Conservation (phyloP, 2,113 vertebrate genomes). For the Microtus montanus region DNA sequence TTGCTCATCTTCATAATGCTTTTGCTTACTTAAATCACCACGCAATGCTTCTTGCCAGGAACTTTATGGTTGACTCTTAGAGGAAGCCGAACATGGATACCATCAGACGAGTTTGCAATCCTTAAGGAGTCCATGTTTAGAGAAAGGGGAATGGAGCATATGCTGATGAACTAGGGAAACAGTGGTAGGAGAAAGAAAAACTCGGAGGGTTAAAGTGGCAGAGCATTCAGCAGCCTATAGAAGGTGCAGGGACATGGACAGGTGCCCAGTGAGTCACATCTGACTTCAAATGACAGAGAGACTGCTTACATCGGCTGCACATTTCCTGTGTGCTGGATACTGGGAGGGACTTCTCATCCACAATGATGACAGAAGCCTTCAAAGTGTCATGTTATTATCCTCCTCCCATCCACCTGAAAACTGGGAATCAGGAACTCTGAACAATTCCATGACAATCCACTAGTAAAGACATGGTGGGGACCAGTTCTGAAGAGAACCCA, state of each 20-base stretch:
- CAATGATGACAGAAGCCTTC: neutral
- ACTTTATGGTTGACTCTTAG: neutral
- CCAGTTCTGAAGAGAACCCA: neutral
- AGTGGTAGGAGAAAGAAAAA: neutral
- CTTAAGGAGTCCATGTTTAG: neutral
- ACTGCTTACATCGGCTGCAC: neutral
- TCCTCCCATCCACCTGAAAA: neutral
- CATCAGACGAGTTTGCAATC: neutral
- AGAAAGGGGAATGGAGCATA: neutral
- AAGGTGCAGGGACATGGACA: neutral
- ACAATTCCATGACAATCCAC: neutral
- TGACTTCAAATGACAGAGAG: neutral
- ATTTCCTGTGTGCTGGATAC: neutral
- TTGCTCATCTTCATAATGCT: neutral
- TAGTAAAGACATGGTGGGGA: neutral
- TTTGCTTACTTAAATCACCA: neutral
- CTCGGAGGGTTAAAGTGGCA: neutral
- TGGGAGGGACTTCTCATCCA: neutral
- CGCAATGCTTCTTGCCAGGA: neutral
- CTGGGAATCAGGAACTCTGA: neutral
- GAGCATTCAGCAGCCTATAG: neutral
- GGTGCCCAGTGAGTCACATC: neutral
- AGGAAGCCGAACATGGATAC: neutral
- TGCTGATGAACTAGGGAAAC: neutral
- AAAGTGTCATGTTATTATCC: neutral